Evolutionary conservation across 2,888 invertebrate genomes (phyloP), one percentile per base, ranked within the genome.

Genomic region (Amphipyra tragopoginis): DNA sequence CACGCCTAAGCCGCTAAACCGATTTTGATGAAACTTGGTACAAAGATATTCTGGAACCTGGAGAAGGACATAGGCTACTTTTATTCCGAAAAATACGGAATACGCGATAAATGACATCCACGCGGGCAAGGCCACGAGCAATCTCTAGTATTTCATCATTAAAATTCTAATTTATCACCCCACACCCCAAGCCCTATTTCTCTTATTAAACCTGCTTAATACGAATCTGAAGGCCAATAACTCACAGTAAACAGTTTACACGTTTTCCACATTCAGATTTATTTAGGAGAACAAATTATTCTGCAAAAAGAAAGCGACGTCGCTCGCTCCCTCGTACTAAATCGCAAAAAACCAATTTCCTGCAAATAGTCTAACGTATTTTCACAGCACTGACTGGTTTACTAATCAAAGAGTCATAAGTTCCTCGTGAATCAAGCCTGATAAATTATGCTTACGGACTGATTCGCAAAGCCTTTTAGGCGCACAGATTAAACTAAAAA

Each of bases 341-440:
- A 75, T 75, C 64, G 64, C 47, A 59, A 52, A 66, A 71, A 76
- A 67, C 61, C 76, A 79, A 76, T 79, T 67, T 78, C 75, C 76
- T 60, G 61, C 54, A 67, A 75, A 54, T 62, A 71, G 59, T 62
- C 38, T 47, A 44, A 64, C 57, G 56, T 77, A 78, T 66, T 77
- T 69, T 64, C 42, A 7, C 49, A 65, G 43, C 29, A 58, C 52
- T 55, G 62, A 55, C 58, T 56, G 53, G 44, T 60, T 61, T 54
- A 47, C 65, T 62, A 67, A 76, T 75, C 66, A 75, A 75, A 78
- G 54, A 53, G 49, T 65, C 57, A 56, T 78, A 75, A 57, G 61
- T 59, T 58, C 52, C 47, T 43, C 38, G 51, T 44, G 49, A 42
- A 56, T 60, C 66, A 48, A 26, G 34, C 52, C 52, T 49, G 49